A percentile compares a stretch with the other conserved stretches of the same genome.
phyloP scores from a whole-genome alignment of 2,888 invertebrate species.

The Pharmacophagus antenor region DNA sequence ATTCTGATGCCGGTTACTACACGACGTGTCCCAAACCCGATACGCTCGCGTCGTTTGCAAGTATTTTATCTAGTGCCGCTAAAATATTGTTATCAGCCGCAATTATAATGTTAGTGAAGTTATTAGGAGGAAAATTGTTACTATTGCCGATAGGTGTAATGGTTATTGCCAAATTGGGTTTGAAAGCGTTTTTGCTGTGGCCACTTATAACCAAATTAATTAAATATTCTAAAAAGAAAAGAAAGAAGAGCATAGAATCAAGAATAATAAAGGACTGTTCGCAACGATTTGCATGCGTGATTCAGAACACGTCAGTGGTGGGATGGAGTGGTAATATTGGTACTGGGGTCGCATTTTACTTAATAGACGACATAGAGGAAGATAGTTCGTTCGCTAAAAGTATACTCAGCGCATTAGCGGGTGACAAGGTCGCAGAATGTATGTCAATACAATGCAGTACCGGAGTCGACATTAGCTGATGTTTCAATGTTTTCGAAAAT shows the following conservation, averaged over 20 bases:
- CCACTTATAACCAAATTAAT: constrained; percentile 72
- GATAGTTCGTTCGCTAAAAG: constrained; percentile 64
- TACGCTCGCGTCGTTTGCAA: constrained; percentile 64
- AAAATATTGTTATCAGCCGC: constrained; percentile 73
- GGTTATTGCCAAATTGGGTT: constrained; percentile 63
- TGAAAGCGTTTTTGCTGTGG: constrained; percentile 70
- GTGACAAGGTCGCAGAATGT: constrained; percentile 72
- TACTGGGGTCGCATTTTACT: constrained; percentile 63
- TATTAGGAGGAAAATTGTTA: constrained; percentile 66
- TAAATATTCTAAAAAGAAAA: constrained; percentile 70
- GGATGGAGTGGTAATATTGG: constrained; percentile 67
- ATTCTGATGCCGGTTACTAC: constrained; percentile 53
- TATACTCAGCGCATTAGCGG: constrained; percentile 65
- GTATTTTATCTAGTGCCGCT: constrained; percentile 66
- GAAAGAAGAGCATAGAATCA: constrained; percentile 60
- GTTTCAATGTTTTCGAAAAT: constrained; percentile 52
- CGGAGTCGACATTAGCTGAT: constrained; percentile 73
- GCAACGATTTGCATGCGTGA: constrained; percentile 66
- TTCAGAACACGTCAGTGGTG: constrained; percentile 54
- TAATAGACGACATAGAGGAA: constrained; percentile 68
- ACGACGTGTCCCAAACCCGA: constrained; percentile 65
- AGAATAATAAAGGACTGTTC: constrained; percentile 67
- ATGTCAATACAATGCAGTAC: constrained; percentile 73
- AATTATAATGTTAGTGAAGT: constrained; percentile 64
- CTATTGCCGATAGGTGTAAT: constrained; percentile 63